Base-by-base conservation (phyloP, 2,888 invertebrate species). In the Rosalia funebris region DNA sequence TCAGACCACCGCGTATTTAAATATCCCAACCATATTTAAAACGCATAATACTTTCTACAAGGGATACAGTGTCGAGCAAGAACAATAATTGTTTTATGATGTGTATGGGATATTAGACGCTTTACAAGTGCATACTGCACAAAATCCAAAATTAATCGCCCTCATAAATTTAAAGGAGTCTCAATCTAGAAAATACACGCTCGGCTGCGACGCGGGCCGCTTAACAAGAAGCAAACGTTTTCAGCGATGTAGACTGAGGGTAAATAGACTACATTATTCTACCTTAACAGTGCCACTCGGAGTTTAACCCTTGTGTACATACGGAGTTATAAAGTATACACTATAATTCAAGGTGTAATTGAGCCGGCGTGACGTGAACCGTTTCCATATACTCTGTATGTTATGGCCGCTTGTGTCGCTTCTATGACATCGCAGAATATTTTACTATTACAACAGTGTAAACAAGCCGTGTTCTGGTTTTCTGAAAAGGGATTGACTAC, bases 321-420 rank as follows among this genome's bases (percentile, higher is more conserved):
- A 60, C 41, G 39, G 48, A 61, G 48, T 59, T 57, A 57, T 57
- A 62, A 60, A 62, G 57, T 44, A 65, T 52, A 62, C 60, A 57
- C 52, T 31, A 56, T 62, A 65, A 65, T 56, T 65, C 63, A 65
- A 41, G 50, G 45, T 41, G 60, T 63, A 62, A 65, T 65, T 62
- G 62, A 60, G 58, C 46, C 50, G 11, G 14, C 36, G 56, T 65
- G 65, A 65, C 62, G 58, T 63, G 41, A 55, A 54, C 10, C 55
- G 19, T 14, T 57, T 42, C 56, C 60, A 63, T 65, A 65, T 56
- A 60, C 60, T 63, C 57, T 12, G 17, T 48, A 56, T 56, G 17
- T 65, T 65, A 65, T 52, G 54, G 47, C 37, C 31, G 7, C 14
- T 39, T 20, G 37, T 25, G 39, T 39, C 50, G 31, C 42, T 37